A percentile compares a stretch with the other conserved stretches of the same genome.
These are phyloP conservation scores for Peromyscus californicus DNA, from an alignment of 2,113 vertebrate species.

Conservation along the genomic window DNA sequence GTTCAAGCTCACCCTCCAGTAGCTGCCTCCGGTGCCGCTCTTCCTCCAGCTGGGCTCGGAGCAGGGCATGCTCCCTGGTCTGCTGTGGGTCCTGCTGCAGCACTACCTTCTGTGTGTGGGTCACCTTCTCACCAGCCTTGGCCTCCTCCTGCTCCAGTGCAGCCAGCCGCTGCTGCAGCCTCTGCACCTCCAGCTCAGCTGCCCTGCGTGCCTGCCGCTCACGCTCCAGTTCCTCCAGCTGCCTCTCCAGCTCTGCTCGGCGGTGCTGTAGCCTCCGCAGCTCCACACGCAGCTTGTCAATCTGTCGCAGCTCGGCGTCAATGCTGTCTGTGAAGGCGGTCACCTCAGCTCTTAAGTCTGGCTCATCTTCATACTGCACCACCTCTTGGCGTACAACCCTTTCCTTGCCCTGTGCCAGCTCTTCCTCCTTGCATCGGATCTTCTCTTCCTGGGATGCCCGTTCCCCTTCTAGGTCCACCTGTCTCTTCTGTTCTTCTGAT, in stretches of 20 bases:
- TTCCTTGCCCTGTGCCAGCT: slow-evolving; percentile 94
- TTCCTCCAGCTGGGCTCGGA: slow-evolving; percentile 95
- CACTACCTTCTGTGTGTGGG: slow-evolving; percentile 96
- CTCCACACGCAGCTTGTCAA: slow-evolving; percentile 91
- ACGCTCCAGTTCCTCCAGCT: slow-evolving; percentile 94
- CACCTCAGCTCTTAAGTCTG: slow-evolving; percentile 92
- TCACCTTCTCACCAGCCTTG: slow-evolving; percentile 95
- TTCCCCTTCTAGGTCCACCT: slow-evolving; percentile 94
- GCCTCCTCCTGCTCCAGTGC: slow-evolving; percentile 92
- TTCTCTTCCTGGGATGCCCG: slow-evolving; percentile 90
- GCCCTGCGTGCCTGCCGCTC: slow-evolving; percentile 94
- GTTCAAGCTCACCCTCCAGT: slow-evolving; percentile 93
- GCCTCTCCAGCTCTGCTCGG: slow-evolving; percentile 93
- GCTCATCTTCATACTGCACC: slow-evolving; percentile 94
- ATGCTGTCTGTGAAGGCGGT: slow-evolving; percentile 91
- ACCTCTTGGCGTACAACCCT: slow-evolving; percentile 96
- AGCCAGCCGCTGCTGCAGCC: slow-evolving; percentile 90
- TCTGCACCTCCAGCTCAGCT: slow-evolving; percentile 96
- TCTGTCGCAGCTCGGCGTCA: slow-evolving; percentile 93
- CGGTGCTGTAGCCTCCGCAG: slow-evolving; percentile 92
- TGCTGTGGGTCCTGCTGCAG: slow-evolving; percentile 98
- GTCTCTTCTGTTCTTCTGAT: slow-evolving; percentile 94
- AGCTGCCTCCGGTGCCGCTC: slow-evolving; percentile 93
- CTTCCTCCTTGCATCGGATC: slow-evolving; percentile 92
- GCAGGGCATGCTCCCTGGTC: slow-evolving; percentile 95